Base-by-base conservation (phyloP, 1,140 invertebrate genomes). In the Phenacoccus solenopsis region DNA sequence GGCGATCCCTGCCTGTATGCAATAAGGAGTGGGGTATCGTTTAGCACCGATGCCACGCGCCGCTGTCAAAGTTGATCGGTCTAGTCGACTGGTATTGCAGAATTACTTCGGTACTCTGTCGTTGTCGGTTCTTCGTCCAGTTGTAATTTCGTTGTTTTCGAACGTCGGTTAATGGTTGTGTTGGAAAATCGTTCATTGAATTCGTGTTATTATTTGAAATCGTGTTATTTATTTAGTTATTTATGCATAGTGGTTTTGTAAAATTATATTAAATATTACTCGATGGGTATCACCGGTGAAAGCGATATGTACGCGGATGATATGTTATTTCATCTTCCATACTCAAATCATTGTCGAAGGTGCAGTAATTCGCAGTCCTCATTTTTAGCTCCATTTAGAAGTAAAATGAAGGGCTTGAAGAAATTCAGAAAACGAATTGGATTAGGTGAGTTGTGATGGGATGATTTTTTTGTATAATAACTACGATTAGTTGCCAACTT, bases 341-440 rank as follows among this genome's bases (percentile, higher is more conserved):
- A 49, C 20, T 16, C 38, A 16, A 49, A n/a, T 49, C 38, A 49
- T 49, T 49, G 38, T n/a, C 5, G 38, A 49, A 49, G 38, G 38
- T 49, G 38, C 20, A 49, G 5, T 16, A 49, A 49, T n/a, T 49
- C 38, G 4, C 38, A 49, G 38, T 16, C 38, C 16, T 49, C 38
- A 2, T 49, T 49, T 16, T 49, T 49, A n/a, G 38, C 38, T 5
- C 38, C 59, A 20, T 24, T 27, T 24, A 22, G 25, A 4, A 64
- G 59, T 24, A 64, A 27, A 24, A 64, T 64, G 59, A 64, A 64
- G 25, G 59, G 59, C 4, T 24, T 64, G 59, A 64, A 64, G 25
- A 64, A 64, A 64, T 25, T 64, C 25, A 24, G 20, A 9, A 64
- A 64, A 24, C 10, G 59, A 5, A 64, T 64, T 22, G 59, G 59